Conservation (phyloP, 2,888 invertebrate species). For the Tenodera sinensis region DNA sequence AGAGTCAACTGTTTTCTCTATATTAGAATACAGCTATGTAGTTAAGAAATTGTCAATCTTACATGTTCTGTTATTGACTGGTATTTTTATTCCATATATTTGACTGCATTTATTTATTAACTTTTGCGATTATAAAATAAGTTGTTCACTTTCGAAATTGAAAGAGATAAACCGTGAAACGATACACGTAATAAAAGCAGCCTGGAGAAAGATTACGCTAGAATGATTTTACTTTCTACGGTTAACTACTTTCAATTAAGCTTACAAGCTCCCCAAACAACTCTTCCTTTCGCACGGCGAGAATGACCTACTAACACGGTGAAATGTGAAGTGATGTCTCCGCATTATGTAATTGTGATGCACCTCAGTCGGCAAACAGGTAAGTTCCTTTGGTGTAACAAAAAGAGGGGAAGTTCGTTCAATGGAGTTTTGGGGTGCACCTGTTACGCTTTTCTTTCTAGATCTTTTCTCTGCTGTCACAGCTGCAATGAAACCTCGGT, state of each 20-base stretch:
- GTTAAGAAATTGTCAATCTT: too few relatives aligned
- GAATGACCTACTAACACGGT: slow-evolving; percentile 29
- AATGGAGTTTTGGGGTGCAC: background rate
- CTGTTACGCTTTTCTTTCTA: background rate
- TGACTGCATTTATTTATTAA: too few relatives aligned
- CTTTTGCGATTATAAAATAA: too few relatives aligned
- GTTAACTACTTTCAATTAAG: slow-evolving; percentile 17
- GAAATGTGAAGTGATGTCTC: slow-evolving; percentile 28
- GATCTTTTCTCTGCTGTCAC: background rate
- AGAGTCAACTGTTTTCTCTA: too few relatives aligned
- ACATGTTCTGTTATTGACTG: too few relatives aligned
- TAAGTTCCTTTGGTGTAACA: background rate
- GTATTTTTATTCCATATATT: too few relatives aligned
- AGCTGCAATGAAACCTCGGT: background rate
- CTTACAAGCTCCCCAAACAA: slow-evolving; percentile 29
- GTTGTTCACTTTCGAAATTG: too few relatives aligned
- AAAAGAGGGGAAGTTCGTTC: background rate
- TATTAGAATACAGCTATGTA: too few relatives aligned
- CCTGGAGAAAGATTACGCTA: background rate
- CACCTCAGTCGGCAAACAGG: background rate
- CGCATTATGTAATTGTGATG: background rate
- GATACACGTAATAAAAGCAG: too few relatives aligned
- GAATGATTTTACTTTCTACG: slow-evolving; percentile 21
- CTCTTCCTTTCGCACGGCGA: slow-evolving; percentile 32
- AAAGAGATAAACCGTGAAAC: too few relatives aligned